These are phyloP conservation scores for Micrasema minimum DNA, from an alignment of 1,140 invertebrate genomes.

Conservation along the genomic window DNA sequence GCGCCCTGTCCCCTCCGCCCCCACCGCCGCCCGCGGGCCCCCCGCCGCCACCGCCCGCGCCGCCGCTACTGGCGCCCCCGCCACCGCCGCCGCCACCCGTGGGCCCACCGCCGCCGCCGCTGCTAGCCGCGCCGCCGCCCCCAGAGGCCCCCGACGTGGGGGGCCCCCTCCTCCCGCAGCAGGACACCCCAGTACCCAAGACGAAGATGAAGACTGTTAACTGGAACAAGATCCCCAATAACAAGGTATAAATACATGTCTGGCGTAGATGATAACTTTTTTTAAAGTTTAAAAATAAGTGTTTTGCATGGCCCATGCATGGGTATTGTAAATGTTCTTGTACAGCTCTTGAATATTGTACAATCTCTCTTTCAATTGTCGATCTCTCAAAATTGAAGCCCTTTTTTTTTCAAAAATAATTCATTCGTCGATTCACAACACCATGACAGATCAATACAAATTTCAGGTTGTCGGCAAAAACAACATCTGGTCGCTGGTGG, in stretches of 20 bases:
- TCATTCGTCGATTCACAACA: too few species aligned
- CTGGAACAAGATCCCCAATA: constrained; percentile 92
- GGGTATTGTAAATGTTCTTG: too few species aligned
- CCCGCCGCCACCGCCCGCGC: constrained; percentile 58
- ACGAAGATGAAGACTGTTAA: constrained; percentile 96
- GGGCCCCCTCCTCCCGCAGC: constrained; percentile 82
- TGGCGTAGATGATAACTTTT: constrained; percentile 20
- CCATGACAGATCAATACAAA: not conserved
- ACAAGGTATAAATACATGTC: constrained; percentile 72
- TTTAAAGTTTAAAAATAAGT: constrained; percentile 27
- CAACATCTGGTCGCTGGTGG: constrained; percentile 93
- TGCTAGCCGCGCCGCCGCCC: constrained; percentile 55
- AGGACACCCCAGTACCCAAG: constrained; percentile 87
- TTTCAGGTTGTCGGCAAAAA: constrained; percentile 81
- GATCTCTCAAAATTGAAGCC: too few species aligned
- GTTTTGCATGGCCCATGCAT: too few species aligned
- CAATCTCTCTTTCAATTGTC: too few species aligned
- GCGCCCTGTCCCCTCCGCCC: constrained; percentile 59
- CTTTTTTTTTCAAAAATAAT: too few species aligned
- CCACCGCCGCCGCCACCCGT: constrained; percentile 56
- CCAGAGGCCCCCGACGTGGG: constrained; percentile 74
- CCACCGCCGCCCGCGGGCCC: constrained; percentile 60
- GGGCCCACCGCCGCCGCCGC: constrained; percentile 59
- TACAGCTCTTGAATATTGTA: too few species aligned
- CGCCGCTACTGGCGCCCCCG: constrained; percentile 56